Base-by-base conservation (phyloP, 2,113 vertebrate species). In the Bucco capensis region DNA sequence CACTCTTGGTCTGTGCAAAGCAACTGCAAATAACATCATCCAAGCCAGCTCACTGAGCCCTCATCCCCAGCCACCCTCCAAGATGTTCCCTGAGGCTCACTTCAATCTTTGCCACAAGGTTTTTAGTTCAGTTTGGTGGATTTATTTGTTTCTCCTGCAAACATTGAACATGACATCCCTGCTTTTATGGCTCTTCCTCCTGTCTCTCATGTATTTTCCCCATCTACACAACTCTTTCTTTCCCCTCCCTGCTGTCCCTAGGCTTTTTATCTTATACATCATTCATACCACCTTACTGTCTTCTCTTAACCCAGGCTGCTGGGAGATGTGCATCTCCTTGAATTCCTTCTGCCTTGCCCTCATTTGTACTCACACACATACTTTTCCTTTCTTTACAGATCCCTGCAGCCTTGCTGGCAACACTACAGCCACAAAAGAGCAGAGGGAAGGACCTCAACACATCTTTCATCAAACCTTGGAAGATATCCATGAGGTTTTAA, bases 181-280 rank as follows among this genome's bases (percentile, higher is more conserved):
- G 33, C 50, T 66, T 24, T 66, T 35, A 23, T 10, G 18, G 25
- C 44, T 73, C 79, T 66, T 83, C 38, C 42, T 24, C n/a, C 42
- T 14, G 1, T 64, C 67, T 61, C 35, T 49, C 19, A 27, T 30
- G 24, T 24, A 23, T 67, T 91, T 72, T 51, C 46, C 21, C 47
- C 19, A 40, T 77, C 64, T 21, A 37, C 1, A 3, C 40, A 38
- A 30, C 15, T 23, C 25, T 33, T 51, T n/a, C 77, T 77, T 60
- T 67, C 83, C 51, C 38, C 47, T 92, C 51, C 44, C 21, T 6
- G 7, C 65, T 24, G 12, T 74, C 78, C 77, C 69, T 22, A 33
- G 83, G 51, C 69, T 78, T 47, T 66, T 53, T 58, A 35, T 40
- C 77, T 89, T 53, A 83, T 62, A 76, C 91, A 93, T 96, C 94